phyloP scores from a whole-genome alignment of 2,888 invertebrate genomes.

The Digitonthophagus gazella region DNA sequence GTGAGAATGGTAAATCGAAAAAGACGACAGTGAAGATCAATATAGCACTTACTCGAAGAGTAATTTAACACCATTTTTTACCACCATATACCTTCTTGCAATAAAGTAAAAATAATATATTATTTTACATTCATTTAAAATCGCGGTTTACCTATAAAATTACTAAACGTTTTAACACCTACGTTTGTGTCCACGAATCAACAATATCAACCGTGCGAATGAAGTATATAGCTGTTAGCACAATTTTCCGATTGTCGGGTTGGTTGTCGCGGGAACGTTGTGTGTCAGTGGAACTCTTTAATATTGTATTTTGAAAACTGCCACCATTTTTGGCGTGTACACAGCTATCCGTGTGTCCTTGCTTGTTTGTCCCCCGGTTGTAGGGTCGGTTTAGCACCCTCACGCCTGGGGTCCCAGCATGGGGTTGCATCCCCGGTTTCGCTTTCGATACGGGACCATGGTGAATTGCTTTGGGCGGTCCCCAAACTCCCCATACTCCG shows the following conservation, averaged over 20 bases:
- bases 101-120: not conserved
- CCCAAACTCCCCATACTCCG: slow-evolving; percentile 1
- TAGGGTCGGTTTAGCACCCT: not conserved
- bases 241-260: not conserved
- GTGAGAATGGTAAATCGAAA: not conserved
- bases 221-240: not conserved
- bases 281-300: not conserved
- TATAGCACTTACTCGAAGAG: not conserved
- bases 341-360: not conserved
- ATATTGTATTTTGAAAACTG: not conserved
- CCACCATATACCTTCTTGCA: not conserved
- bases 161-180: not conserved
- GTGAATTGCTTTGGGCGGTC: slow-evolving; percentile 7
- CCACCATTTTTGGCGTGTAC: not conserved
- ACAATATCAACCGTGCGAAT: not conserved
- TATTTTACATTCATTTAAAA: not conserved
- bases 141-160: not conserved
- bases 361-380: not conserved
- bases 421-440: slow-evolving; percentile 7
- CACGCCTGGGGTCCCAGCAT: not conserved
- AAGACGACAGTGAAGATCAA: not conserved
- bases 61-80: not conserved
- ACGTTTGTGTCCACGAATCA: not conserved
- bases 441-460: slow-evolving; percentile 7
- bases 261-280: not conserved